Conservation (phyloP, 2,888 invertebrate genomes). For the Ecdyonurus torrentis region DNA sequence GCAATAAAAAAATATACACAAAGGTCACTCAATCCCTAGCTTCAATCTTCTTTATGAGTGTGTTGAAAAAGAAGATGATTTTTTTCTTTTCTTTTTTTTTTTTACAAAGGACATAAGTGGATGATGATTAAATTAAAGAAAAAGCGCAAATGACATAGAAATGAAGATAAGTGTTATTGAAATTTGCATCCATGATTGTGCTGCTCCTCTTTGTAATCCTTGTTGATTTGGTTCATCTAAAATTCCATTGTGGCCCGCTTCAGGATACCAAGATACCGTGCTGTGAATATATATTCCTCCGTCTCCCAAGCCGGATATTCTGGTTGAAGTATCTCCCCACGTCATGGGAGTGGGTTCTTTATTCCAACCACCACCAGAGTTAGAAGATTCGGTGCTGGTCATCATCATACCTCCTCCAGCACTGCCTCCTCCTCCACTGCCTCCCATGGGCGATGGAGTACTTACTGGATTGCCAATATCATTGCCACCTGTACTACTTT, state of each 20-base stretch:
- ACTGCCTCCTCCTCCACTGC: background rate
- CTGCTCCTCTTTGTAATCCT: background rate
- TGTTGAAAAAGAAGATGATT: no score
- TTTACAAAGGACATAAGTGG: no score
- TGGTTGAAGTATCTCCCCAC: background rate
- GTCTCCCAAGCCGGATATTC: background rate
- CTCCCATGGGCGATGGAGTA: no score
- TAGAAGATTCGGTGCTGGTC: background rate
- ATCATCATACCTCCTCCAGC: background rate
- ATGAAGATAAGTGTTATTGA: background rate
- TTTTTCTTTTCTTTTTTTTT: no score
- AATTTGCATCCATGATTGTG: background rate
- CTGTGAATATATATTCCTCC: background rate
- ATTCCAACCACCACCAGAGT: background rate
- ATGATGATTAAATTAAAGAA: background rate
- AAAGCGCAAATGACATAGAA: background rate
- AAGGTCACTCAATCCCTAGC: background rate
- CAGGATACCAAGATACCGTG: background rate
- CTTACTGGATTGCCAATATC: no score
- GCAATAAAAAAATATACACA: background rate
- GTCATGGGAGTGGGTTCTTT: background rate
- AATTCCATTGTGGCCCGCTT: background rate
- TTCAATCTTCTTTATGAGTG: no score
- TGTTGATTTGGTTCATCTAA: background rate
- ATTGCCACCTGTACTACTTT: no score